A percentile compares a stretch with the other conserved stretches of the same genome.
Evolutionary conservation across 2,888 invertebrate species (phyloP).

Genomic region (Drosophila mercatorum): DNA sequence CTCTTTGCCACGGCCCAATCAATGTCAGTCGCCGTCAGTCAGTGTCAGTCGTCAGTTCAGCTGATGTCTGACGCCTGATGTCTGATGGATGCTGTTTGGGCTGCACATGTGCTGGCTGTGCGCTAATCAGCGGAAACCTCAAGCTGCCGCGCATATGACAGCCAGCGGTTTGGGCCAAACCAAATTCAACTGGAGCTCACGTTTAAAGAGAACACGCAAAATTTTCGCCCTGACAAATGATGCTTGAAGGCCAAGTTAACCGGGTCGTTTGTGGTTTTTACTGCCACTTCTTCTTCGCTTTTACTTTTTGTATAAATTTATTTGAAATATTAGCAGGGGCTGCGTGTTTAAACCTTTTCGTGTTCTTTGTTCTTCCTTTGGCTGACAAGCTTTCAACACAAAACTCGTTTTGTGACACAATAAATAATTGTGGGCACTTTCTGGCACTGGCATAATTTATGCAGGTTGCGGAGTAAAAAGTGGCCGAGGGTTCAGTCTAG

Average conservation of each 20-base stretch:
- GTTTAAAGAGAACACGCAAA: constrained; percentile 54
- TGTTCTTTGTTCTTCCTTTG: constrained; percentile 20
- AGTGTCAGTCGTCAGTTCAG: constrained; percentile 32
- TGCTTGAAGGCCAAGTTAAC: constrained; percentile 62
- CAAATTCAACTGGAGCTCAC: constrained; percentile 9
- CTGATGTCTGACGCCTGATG: constrained; percentile 12
- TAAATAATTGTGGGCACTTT: constrained; percentile 64
- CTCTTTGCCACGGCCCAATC: constrained; percentile 45
- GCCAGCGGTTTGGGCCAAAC: constrained; percentile 3
- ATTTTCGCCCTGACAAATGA: constrained; percentile 61
- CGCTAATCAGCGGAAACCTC: constrained; percentile 50
- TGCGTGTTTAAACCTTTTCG: constrained; percentile 49
- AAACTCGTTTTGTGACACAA: constrained; percentile 54
- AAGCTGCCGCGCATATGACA: constrained; percentile 15
- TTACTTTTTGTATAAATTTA: constrained; percentile 53
- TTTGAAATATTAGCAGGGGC: constrained; percentile 63
- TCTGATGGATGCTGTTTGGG: constrained; percentile 45
- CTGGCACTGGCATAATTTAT: constrained; percentile 57
- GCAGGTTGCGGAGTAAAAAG: constrained; percentile 44
- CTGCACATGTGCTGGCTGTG: constrained; percentile 22
- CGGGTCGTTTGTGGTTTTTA: constrained; percentile 37
- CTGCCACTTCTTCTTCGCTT: not conserved
- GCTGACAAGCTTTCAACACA: constrained; percentile 58
- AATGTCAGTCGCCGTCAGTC: constrained; percentile 52
- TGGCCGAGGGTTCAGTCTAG: not conserved